A percentile compares a stretch with the other conserved stretches of the same genome.
Evolutionary conservation across 2,888 invertebrate genomes (phyloP).

Genomic region (Boloria euphrosyne): DNA sequence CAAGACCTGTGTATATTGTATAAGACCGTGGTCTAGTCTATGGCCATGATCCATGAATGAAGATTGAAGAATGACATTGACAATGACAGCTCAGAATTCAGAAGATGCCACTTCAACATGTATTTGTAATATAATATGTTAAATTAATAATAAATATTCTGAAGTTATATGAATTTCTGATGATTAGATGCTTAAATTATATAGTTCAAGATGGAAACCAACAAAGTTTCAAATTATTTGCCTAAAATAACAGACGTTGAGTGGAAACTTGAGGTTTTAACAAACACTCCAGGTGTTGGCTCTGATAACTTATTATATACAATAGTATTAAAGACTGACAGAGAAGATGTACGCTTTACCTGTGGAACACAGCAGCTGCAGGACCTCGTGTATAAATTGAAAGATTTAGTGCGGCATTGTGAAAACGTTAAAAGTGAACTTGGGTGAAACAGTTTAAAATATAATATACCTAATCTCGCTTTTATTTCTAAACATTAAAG

Average conservation of each 20-base stretch:
- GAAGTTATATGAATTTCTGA: too few relatives aligned
- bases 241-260: conserved; percentile 82
- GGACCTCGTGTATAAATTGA: conserved; percentile 85
- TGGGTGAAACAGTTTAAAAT: conserved; percentile 45
- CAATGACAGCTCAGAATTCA: too few relatives aligned
- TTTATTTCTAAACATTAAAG: too few relatives aligned
- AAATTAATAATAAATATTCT: background rate
- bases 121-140: background rate
- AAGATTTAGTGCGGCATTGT: conserved; percentile 84
- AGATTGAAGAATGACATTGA: too few relatives aligned
- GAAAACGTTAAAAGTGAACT: conserved; percentile 76
- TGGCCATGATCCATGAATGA: too few relatives aligned
- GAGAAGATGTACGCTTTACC: conserved; percentile 80
- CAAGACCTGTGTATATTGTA: too few relatives aligned
- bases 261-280: conserved; percentile 83
- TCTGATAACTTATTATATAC: conserved; percentile 73
- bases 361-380: conserved; percentile 85
- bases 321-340: conserved; percentile 69
- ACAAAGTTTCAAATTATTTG: conserved; percentile 48
- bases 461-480: conserved; percentile 38
- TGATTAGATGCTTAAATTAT: background rate
- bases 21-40: too few relatives aligned
- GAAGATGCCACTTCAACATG: too few relatives aligned
- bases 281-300: conserved; percentile 66
- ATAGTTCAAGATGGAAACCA: conserved; percentile 38